Evolutionary conservation across 2,113 vertebrate species (phyloP).

Genomic region (Mixornis gularis): DNA sequence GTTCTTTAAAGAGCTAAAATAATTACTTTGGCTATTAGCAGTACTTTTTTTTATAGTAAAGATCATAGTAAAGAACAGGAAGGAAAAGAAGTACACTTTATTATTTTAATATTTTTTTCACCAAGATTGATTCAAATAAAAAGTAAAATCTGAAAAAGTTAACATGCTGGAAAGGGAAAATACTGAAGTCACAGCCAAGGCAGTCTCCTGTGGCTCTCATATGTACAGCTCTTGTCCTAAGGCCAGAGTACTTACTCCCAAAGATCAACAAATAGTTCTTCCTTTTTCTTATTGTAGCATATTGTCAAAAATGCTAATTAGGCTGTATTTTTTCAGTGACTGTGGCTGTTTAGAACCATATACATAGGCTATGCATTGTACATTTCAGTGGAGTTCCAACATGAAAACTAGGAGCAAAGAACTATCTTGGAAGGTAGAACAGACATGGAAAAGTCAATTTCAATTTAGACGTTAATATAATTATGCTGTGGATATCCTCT

Average conservation of each 20-base stretch:
- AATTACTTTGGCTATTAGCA: not conserved
- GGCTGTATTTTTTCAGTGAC: not conserved
- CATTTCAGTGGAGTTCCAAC: not conserved
- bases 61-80: not conserved
- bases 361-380: not conserved
- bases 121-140: not conserved
- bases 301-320: not conserved
- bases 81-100: not conserved
- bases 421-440: not conserved
- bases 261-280: not conserved
- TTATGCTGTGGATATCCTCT: not conserved
- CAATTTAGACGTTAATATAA: not conserved
- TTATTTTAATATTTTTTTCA: not conserved
- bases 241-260: not conserved
- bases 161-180: not conserved
- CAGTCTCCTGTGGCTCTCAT: not conserved
- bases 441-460: not conserved
- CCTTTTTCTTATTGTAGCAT: not conserved
- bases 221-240: not conserved
- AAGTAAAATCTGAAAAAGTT: not conserved
- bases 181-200: not conserved
- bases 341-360: not conserved
- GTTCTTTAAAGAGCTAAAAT: not conserved
- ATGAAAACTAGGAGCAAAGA: not conserved
- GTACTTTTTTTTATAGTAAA: not conserved